Evolutionary conservation across 2,888 invertebrate genomes (phyloP), one percentile per base, ranked within the genome.

Genomic region (Octonoba sinensis): DNA sequence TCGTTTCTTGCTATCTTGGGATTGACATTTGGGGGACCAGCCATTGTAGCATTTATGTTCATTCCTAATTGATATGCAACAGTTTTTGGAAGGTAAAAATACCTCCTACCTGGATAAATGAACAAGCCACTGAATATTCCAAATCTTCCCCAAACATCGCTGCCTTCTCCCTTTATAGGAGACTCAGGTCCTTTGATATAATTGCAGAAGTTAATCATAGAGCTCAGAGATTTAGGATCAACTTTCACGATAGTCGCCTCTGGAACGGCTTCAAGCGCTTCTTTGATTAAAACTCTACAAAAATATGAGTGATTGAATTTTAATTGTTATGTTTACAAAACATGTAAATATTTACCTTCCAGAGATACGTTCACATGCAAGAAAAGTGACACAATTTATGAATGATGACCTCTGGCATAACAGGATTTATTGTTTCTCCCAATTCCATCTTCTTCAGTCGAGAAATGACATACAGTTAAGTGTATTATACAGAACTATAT

Each of bases 31-130:
- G 6, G 36, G 8, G 8, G 36, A 36, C 11, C 8, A 11, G 36
- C 3, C 36, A 3, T 8, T 11, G 11, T 36, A 36, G 11, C 3
- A 36, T 36, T 36, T 3, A 4, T 36, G 1, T 8, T 8, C 36
- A 36, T 36, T 36, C 36, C 6, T 36, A 8, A 6, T 60, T 22
- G 16, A 4, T 20, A n/a, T 27, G 13, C 20, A 57, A n/a, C n/a
- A 57, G 57, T 60, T 60, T 8, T 1, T 1, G 16, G 0, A 0
- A n/a, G 27, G 59, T n/a, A 59, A 71, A 22, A 16, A 18, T 27
- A 47, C 22, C 18, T 4, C 67, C 12, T 24, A 82, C 82, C 82
- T 76, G 82, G 82, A 47, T 82, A 82, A 16, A 82, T 82, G 46
- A 82, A 66, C 20, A 76, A 44, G 1, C 59, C 67, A 24, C 67